Evolutionary conservation across 2,797 vertebrate genomes (phyloP).

Genomic region (Iguana delicatissima): DNA sequence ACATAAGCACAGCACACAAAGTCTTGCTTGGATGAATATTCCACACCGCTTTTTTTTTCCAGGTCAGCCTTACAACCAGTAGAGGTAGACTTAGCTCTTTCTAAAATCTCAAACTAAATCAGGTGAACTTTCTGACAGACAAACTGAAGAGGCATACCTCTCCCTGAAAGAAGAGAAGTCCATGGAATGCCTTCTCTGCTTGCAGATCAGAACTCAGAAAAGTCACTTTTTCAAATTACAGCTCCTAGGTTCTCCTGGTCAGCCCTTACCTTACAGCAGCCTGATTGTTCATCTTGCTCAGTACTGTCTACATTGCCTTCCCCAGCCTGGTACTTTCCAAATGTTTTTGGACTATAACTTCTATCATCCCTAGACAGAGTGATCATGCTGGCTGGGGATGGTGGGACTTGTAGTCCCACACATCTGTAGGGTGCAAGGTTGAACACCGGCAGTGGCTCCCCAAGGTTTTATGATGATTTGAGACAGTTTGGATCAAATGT

Average conservation of each 20-base stretch:
- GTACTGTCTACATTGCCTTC: background rate
- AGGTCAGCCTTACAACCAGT: background rate
- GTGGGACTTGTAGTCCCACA: background rate
- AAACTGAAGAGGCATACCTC: background rate
- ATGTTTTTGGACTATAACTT: background rate
- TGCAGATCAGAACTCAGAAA: background rate
- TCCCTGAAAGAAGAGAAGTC: constrained; percentile 32
- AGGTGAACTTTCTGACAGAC: background rate
- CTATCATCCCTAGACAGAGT: background rate
- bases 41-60: background rate
- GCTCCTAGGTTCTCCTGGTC: no score
- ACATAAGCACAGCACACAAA: background rate
- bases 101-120: background rate
- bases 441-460: background rate
- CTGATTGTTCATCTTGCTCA: background rate
- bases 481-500: background rate
- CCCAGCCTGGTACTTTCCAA: background rate
- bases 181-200: background rate
- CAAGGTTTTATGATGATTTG: background rate
- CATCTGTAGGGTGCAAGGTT: background rate
- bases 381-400: background rate
- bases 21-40: background rate
- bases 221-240: no score
- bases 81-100: background rate
- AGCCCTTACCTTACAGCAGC: background rate